A percentile compares a stretch with the other conserved stretches of the same genome.
Conservation (phyloP, 2,888 invertebrate species). For the Drosophila longiperda region DNA sequence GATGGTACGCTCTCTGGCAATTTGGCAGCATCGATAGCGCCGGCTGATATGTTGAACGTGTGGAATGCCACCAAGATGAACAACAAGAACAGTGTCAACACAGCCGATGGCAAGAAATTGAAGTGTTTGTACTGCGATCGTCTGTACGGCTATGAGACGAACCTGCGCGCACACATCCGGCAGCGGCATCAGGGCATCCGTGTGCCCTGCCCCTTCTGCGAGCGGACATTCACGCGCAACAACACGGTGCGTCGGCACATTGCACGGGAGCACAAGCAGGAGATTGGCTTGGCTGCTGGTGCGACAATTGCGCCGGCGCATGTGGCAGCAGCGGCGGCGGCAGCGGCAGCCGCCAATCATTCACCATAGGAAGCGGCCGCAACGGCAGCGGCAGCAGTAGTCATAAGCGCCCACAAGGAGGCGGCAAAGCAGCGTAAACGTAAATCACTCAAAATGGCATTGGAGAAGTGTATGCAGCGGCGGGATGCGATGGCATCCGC, state of each 20-base stretch:
- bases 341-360: constrained; percentile 84
- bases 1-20: constrained; percentile 83
- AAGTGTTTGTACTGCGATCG: constrained; percentile 97
- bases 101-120: constrained; percentile 95
- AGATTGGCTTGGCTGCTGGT: constrained; percentile 83
- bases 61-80: constrained; percentile 88
- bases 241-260: constrained; percentile 96
- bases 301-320: constrained; percentile 80
- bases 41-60: constrained; percentile 87
- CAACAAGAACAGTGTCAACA: constrained; percentile 91
- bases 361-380: constrained; percentile 85
- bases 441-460: constrained; percentile 83
- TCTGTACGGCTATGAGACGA: constrained; percentile 96
- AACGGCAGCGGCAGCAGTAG: constrained; percentile 84
- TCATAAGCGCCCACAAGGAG: constrained; percentile 83
- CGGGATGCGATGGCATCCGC: constrained; percentile 78
- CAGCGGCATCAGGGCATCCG: constrained; percentile 96
- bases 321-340: constrained; percentile 82
- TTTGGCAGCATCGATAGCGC: constrained; percentile 85
- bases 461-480: constrained; percentile 83
- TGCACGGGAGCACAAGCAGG: constrained; percentile 94
- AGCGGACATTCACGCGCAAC: constrained; percentile 95
- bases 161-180: constrained; percentile 94
- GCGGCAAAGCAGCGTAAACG: constrained; percentile 83
- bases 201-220: constrained; percentile 95